These are phyloP conservation scores for Erythrolamprus reginae DNA, from an alignment of 2,113 vertebrate species.

Conservation along the genomic window DNA sequence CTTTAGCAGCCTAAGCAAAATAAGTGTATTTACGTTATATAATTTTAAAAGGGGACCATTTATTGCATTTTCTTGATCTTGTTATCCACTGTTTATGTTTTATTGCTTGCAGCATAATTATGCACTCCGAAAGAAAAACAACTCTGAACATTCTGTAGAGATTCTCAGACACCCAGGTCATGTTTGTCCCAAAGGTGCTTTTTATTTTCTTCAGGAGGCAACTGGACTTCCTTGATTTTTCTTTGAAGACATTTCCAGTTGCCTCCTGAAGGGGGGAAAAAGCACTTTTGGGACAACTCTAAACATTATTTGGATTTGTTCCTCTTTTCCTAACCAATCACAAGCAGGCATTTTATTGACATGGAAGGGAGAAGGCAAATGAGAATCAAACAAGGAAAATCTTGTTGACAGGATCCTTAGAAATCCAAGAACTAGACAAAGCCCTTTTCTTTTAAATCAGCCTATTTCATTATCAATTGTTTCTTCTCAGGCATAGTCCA, in stretches of 20 bases:
- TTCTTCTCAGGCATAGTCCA: conserved; percentile 37
- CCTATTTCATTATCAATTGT: conserved; percentile 48
- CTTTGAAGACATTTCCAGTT: no score
- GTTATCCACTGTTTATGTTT: neutral
- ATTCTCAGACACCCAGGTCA: no score
- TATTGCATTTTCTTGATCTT: neutral
- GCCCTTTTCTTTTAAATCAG: conserved; percentile 49
- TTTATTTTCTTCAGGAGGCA: no score
- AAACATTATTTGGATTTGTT: conserved; percentile 40
- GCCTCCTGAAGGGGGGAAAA: conserved; percentile 16
- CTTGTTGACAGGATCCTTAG: conserved; percentile 54
- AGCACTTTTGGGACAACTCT: conserved; percentile 3
- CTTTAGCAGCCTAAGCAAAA: neutral
- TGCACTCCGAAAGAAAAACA: conserved; percentile 32
- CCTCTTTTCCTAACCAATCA: conserved; percentile 31
- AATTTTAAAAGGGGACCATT: neutral
- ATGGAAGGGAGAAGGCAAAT: conserved; percentile 36
- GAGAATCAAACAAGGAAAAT: conserved; percentile 56
- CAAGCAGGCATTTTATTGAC: conserved; percentile 55
- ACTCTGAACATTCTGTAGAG: conserved; percentile 23
- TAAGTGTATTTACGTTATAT: neutral
- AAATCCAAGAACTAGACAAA: conserved; percentile 59
- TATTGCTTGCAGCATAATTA: conserved; percentile 44
- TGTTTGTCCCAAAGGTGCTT: no score
- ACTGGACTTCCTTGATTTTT: no score